A percentile compares a stretch with the other conserved stretches of the same genome.
These are phyloP conservation scores for Macrocentrus cingulum DNA, from an alignment of 1,140 invertebrate species.

Conservation along the genomic window DNA sequence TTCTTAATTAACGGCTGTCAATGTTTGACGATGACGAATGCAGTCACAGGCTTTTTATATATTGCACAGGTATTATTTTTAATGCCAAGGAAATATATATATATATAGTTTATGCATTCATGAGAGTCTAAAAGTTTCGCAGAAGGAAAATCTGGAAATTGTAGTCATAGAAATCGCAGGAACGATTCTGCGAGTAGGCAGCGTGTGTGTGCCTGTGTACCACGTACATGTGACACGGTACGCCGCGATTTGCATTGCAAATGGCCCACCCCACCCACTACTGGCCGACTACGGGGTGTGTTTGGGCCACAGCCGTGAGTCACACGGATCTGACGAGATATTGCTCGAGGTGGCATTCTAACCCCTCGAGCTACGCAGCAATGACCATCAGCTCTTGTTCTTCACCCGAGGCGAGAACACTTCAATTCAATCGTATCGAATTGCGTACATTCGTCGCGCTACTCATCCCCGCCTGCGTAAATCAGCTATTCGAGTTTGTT, in stretches of 20 bases:
- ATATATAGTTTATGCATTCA: too few species aligned
- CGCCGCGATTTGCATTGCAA: conserved; percentile 40
- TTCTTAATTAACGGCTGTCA: too few species aligned
- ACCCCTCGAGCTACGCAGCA: conserved; percentile 19
- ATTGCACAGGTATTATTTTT: too few species aligned
- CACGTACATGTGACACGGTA: conserved; percentile 29
- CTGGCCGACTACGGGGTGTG: conserved; percentile 20
- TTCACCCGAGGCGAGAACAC: conserved; percentile 30
- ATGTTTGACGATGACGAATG: too few species aligned
- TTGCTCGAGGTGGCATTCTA: conserved; percentile 8
- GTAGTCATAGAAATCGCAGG: conserved; percentile 8
- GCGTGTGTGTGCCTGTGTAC: conserved; percentile 14
- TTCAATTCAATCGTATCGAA: conserved; percentile 27
- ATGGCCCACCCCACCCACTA: conserved; percentile 23
- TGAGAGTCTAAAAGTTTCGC: neutral
- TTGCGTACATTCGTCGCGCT: conserved; percentile 24
- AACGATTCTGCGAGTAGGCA: neutral
- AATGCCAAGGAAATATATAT: too few species aligned
- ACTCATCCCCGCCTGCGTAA: conserved; percentile 26
- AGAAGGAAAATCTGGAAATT: neutral
- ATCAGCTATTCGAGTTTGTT: too few species aligned
- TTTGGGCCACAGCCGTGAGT: conserved; percentile 29
- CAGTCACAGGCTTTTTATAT: too few species aligned
- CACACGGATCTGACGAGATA: conserved; percentile 35
- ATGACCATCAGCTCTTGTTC: conserved; percentile 26